phyloP scores from a whole-genome alignment of 2,113 vertebrate genomes.

The Hymenochirus boettgeri region DNA sequence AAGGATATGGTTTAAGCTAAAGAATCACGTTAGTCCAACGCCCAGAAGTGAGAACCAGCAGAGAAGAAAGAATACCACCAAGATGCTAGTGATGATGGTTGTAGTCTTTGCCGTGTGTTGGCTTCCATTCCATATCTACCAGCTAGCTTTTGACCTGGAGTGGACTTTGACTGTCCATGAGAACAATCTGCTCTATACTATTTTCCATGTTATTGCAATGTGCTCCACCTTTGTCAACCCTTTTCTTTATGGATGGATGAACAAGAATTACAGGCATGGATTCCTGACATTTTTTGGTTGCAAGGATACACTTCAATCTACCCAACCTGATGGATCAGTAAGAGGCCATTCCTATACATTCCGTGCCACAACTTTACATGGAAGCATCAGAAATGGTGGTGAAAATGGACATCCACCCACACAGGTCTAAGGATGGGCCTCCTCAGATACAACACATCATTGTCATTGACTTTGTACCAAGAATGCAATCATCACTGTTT shows the following conservation, averaged over 20 bases:
- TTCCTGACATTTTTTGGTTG: conserved; percentile 88
- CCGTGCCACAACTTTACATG: conserved; percentile 64
- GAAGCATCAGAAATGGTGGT: conserved; percentile 55
- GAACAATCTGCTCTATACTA: conserved; percentile 83
- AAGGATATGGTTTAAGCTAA: conserved; percentile 88
- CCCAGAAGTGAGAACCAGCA: conserved; percentile 69
- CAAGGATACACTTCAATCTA: conserved; percentile 72
- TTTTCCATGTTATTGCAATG: conserved; percentile 88
- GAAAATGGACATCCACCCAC: conserved; percentile 68
- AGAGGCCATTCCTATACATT: conserved; percentile 67
- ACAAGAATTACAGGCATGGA: conserved; percentile 87
- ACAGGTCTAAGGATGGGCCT: conserved; percentile 61
- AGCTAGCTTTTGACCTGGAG: conserved; percentile 83
- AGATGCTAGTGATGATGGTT: conserved; percentile 84
- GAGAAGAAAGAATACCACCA: conserved; percentile 81
- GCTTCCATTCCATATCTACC: conserved; percentile 85
- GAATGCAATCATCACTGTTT: neutral
- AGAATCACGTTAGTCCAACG: conserved; percentile 79
- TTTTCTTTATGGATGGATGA: conserved; percentile 91
- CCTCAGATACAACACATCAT: neutral
- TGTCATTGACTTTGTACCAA: neutral
- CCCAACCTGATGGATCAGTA: conserved; percentile 76
- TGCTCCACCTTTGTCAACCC: conserved; percentile 87
- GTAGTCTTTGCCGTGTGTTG: conserved; percentile 83
- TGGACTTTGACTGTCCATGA: conserved; percentile 77